Evolutionary conservation across 2,113 vertebrate species (phyloP).

Genomic region (Oreochromis aureus): DNA sequence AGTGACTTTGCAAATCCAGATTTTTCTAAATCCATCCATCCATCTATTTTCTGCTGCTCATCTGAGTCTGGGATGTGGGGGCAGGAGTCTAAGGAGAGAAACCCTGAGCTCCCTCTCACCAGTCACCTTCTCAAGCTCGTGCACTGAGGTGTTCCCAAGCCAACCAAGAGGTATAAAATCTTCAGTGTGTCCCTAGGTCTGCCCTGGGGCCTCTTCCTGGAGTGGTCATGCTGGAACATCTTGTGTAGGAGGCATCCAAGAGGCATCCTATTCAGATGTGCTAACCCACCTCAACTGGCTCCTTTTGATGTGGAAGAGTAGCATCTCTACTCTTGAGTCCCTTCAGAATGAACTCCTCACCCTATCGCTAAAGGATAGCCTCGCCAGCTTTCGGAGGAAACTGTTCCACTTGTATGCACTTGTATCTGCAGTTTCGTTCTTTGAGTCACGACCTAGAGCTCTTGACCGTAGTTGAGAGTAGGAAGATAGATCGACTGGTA

Average conservation of each 20-base stretch:
- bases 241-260: neutral
- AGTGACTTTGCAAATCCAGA: neutral
- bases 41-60: neutral
- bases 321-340: neutral
- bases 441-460: neutral
- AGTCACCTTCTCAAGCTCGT: neutral
- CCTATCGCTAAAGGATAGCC: neutral
- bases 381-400: neutral
- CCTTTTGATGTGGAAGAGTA: neutral
- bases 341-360: neutral
- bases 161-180: neutral
- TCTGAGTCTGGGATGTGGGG: neutral
- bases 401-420: neutral
- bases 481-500: fast-evolving
- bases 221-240: neutral
- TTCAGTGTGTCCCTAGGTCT: neutral
- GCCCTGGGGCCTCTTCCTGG: neutral
- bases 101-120: neutral
- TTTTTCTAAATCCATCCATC: neutral
- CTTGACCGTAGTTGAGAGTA: neutral
- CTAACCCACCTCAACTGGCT: neutral
- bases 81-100: neutral
- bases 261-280: neutral
- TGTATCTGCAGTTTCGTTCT: neutral
- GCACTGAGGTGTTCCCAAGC: neutral